These are phyloP conservation scores for Suillia variegata DNA, from an alignment of 2,888 invertebrate species.

Conservation along the genomic window DNA sequence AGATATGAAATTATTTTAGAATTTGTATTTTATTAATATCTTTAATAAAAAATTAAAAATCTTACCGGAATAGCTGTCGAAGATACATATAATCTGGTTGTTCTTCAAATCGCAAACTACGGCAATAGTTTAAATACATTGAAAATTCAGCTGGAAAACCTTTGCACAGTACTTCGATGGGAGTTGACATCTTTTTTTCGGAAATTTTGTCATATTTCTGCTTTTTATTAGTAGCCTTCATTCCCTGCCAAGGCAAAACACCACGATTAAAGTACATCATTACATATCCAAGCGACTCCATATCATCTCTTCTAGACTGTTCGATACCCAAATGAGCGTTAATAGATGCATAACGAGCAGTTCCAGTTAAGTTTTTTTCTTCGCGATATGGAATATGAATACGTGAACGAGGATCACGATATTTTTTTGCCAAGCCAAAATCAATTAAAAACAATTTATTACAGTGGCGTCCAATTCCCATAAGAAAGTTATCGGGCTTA, in stretches of 20 bases:
- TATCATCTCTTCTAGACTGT: slow-evolving; percentile 96
- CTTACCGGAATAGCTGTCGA: slow-evolving; percentile 71
- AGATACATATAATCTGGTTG: slow-evolving; percentile 98
- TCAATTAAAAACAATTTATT: slow-evolving; percentile 98
- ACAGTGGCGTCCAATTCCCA: slow-evolving; percentile 96
- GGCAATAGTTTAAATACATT: slow-evolving; percentile 98
- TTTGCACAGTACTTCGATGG: slow-evolving; percentile 95
- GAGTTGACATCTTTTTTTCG: slow-evolving; percentile 98
- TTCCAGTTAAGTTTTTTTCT: slow-evolving; percentile 93
- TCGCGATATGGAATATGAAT: slow-evolving; percentile 94
- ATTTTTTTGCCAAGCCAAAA: slow-evolving; percentile 98
- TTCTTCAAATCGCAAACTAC: slow-evolving; percentile 96
- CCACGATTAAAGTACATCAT: slow-evolving; percentile 98
- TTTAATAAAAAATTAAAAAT: too few species aligned
- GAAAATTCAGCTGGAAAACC: slow-evolving; percentile 98
- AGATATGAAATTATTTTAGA: too few species aligned
- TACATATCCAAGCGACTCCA: slow-evolving; percentile 98
- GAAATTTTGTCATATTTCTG: slow-evolving; percentile 98
- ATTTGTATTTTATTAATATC: too few species aligned
- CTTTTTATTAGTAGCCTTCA: slow-evolving; percentile 95
- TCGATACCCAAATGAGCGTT: slow-evolving; percentile 98
- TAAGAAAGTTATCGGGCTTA: slow-evolving; percentile 95
- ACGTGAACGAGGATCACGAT: slow-evolving; percentile 86
- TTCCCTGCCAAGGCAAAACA: slow-evolving; percentile 94
- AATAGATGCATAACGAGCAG: slow-evolving; percentile 96